A percentile compares a stretch with the other conserved stretches of the same genome.
These are phyloP conservation scores for Hyperoplus immaculatus DNA, from an alignment of 2,797 vertebrate genomes.

Conservation along the genomic window DNA sequence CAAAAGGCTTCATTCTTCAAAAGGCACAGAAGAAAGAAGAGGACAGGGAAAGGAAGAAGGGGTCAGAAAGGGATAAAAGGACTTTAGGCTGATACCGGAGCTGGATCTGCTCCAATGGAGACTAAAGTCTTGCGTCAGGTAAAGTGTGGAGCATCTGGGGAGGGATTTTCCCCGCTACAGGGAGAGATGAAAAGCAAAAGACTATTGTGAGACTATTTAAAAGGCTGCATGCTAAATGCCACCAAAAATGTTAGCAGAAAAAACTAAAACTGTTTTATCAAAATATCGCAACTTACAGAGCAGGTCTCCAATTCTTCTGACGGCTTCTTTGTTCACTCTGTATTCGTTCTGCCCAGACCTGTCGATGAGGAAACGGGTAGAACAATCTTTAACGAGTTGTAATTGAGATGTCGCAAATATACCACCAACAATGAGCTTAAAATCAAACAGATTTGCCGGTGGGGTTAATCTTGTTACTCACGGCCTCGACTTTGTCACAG, in stretches of 20 bases:
- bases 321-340: slow-evolving; percentile 73
- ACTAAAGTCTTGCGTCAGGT: slow-evolving; percentile 76
- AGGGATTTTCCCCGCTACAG: slow-evolving; percentile 73
- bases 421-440: slow-evolving; percentile 55
- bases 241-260: too few relatives aligned
- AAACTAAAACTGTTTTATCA: not conserved
- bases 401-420: slow-evolving; percentile 18
- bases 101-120: slow-evolving; percentile 44
- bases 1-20: not conserved
- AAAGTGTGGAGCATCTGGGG: slow-evolving; percentile 62
- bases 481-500: slow-evolving; percentile 85
- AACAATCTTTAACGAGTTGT: not conserved
- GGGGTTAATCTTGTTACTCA: slow-evolving; percentile 81
- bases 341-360: slow-evolving; percentile 79
- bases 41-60: not conserved
- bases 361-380: slow-evolving; percentile 13
- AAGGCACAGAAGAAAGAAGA: not conserved
- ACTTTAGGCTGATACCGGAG: slow-evolving; percentile 12
- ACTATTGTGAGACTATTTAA: not conserved
- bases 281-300: slow-evolving; percentile 70
- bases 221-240: not conserved
- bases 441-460: slow-evolving; percentile 51
- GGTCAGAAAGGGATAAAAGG: not conserved
- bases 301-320: slow-evolving; percentile 70
- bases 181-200: slow-evolving; percentile 24